Conservation (phyloP, 2,888 invertebrate species). For the Deroplatys truncata region DNA sequence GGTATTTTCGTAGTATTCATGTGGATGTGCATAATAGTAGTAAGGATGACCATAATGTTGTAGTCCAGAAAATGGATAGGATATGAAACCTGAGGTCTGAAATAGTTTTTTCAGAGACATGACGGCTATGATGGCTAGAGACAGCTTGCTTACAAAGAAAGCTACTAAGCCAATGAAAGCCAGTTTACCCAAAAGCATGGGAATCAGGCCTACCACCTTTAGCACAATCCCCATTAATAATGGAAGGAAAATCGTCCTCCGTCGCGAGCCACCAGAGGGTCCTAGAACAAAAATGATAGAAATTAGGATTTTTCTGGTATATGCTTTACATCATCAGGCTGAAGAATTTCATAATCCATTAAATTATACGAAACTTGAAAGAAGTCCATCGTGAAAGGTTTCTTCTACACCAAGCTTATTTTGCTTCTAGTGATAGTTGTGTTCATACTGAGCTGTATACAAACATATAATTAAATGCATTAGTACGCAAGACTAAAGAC, state of each 20-base stretch:
- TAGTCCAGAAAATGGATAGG: not conserved
- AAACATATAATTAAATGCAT: too few relatives aligned
- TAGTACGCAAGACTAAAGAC: too few relatives aligned
- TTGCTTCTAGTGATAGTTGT: too few relatives aligned
- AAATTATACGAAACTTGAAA: too few relatives aligned
- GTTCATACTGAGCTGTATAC: too few relatives aligned
- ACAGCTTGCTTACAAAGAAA: conserved; percentile 39
- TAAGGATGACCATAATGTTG: not conserved
- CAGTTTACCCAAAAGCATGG: conserved; percentile 39
- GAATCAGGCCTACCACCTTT: conserved; percentile 39
- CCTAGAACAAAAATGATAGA: not conserved
- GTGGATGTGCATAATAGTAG: not conserved
- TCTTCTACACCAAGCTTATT: too few relatives aligned
- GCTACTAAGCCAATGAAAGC: conserved; percentile 39
- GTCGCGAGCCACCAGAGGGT: not conserved
- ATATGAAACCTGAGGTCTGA: not conserved
- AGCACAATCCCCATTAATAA: conserved; percentile 39
- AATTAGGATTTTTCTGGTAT: not conserved
- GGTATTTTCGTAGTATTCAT: not conserved
- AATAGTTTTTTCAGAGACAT: conserved; percentile 36
- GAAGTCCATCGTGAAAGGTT: too few relatives aligned
- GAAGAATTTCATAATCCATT: too few relatives aligned
- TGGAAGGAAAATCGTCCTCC: conserved; percentile 36
- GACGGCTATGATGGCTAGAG: conserved; percentile 37
- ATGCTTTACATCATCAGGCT: too few relatives aligned